Conservation (phyloP, 2,113 vertebrate genomes). For the Lutjanus erythropterus region DNA sequence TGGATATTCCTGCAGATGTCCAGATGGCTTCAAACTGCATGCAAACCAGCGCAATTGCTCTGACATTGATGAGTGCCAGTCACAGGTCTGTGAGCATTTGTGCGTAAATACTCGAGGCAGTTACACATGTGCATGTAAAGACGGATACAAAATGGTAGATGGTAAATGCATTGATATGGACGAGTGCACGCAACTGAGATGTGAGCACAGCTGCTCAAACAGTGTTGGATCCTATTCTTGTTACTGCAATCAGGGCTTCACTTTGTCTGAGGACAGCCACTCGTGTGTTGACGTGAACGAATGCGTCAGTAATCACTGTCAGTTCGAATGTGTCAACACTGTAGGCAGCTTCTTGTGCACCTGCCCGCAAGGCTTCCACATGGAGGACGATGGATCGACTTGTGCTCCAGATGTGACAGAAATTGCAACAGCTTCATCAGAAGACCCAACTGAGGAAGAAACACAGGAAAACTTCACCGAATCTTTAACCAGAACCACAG, state of each 20-base stretch:
- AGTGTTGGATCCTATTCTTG: conserved; percentile 80
- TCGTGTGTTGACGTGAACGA: conserved; percentile 77
- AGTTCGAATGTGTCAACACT: conserved; percentile 73
- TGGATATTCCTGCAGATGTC: conserved; percentile 74
- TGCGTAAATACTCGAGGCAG: conserved; percentile 76
- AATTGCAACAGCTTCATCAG: not conserved
- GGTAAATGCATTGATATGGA: conserved; percentile 78
- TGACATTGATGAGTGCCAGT: conserved; percentile 80
- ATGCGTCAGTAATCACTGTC: conserved; percentile 69
- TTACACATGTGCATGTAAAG: conserved; percentile 74
- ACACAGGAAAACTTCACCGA: conserved; percentile 14
- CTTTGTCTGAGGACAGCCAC: conserved; percentile 40
- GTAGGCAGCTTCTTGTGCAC: conserved; percentile 75
- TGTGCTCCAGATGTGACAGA: conserved; percentile 28
- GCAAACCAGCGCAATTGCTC: conserved; percentile 73
- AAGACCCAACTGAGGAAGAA: not conserved
- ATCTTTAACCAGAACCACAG: conserved; percentile 18
- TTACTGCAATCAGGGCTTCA: conserved; percentile 74
- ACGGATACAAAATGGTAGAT: conserved; percentile 61
- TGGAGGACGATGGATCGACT: conserved; percentile 45
- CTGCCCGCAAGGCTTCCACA: conserved; percentile 43
- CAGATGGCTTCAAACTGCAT: conserved; percentile 71
- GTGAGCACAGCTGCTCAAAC: conserved; percentile 77
- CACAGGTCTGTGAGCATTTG: conserved; percentile 46
- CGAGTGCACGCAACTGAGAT: conserved; percentile 73